Percentiles rank a stretch among this genome's conserved stretches.
These are phyloP conservation scores for Himantopus leucocephalus DNA, from an alignment of 2,113 vertebrate genomes.

Conservation along the genomic window DNA sequence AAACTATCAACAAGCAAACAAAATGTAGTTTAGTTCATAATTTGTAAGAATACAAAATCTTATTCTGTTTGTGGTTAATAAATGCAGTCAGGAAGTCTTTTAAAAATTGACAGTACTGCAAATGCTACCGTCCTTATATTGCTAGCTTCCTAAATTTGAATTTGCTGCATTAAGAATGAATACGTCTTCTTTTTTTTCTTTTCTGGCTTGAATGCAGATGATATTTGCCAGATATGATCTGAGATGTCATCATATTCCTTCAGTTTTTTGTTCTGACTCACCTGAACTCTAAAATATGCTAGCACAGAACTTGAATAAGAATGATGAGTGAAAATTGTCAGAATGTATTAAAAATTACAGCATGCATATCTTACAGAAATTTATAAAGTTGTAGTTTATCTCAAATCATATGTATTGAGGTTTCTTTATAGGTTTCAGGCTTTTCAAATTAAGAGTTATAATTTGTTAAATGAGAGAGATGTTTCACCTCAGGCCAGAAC, in stretches of 20 bases:
- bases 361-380: not conserved
- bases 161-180: not conserved
- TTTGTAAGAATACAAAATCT: not conserved
- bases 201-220: not conserved
- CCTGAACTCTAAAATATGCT: not conserved
- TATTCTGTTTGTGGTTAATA: not conserved
- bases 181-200: not conserved
- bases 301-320: not conserved
- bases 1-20: not conserved
- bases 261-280: not conserved
- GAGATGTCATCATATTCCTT: not conserved
- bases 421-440: not conserved
- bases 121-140: not conserved
- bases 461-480: not conserved
- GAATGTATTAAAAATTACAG: not conserved
- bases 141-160: not conserved
- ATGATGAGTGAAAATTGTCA: not conserved
- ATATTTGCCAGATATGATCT: not conserved
- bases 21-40: not conserved
- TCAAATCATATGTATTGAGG: not conserved
- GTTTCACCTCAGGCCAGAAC: not conserved
- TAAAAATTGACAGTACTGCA: not conserved
- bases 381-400: not conserved
- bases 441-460: not conserved
- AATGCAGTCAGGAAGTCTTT: not conserved